Conservation (phyloP, 92 coral and sea anemone genomes). For the Porites divaricata region DNA sequence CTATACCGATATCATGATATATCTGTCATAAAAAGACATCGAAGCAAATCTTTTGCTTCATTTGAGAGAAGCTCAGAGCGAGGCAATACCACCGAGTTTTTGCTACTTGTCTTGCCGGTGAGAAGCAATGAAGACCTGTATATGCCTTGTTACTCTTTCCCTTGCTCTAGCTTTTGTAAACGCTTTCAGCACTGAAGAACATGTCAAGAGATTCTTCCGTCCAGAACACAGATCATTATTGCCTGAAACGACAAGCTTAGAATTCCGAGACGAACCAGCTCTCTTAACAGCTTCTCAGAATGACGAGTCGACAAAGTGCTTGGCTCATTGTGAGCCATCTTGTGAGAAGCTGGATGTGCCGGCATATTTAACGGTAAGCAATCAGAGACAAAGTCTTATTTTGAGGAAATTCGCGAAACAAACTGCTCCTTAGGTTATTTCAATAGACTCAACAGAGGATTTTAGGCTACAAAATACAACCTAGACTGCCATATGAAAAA, state of each 20-base stretch:
- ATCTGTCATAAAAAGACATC: too few species aligned
- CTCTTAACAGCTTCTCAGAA: not conserved
- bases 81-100: too few species aligned
- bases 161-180: not conserved
- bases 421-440: not conserved
- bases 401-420: not conserved
- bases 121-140: not conserved
- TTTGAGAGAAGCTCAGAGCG: too few species aligned
- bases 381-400: not conserved
- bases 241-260: not conserved
- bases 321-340: conserved; percentile 4
- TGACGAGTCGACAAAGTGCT: not conserved
- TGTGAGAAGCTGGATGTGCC: conserved; percentile 7
- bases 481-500: too few species aligned
- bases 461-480: too few species aligned
- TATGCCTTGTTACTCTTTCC: conserved; percentile 18
- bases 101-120: too few species aligned
- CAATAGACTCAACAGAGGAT: not conserved
- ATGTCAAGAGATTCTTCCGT: conserved; percentile 8
- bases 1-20: too few species aligned
- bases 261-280: not conserved
- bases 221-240: conserved; percentile 11
- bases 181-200: too few species aligned
- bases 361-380: not conserved
- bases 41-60: too few species aligned